These are phyloP conservation scores for Nyctalus aviator DNA, from an alignment of 2,797 vertebrate genomes.

Conservation along the genomic window DNA sequence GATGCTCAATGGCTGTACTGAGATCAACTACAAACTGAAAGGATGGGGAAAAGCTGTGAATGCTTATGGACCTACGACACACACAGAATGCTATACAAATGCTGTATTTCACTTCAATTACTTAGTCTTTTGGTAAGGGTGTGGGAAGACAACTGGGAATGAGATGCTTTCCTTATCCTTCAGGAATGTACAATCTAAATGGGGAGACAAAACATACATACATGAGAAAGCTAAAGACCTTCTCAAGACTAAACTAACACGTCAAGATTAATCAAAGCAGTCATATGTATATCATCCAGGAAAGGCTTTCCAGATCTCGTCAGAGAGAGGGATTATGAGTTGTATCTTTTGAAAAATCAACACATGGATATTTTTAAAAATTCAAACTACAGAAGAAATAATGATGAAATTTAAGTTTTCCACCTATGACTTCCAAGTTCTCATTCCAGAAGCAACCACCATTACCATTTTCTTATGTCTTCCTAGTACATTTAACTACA, in stretches of 20 bases:
- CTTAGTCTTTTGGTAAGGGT: not conserved
- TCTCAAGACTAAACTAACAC: constrained; percentile 41
- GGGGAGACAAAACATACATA: constrained; percentile 45
- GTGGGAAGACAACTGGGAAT: constrained; percentile 27
- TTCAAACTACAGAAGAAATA: constrained; percentile 12
- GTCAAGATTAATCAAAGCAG: not conserved
- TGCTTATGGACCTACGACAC: not conserved
- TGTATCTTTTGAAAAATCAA: constrained; percentile 49
- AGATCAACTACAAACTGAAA: not conserved
- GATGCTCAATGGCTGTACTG: not conserved
- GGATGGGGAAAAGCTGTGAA: not conserved
- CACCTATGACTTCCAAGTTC: not conserved
- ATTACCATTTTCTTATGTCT: constrained; percentile 17
- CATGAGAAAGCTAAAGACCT: constrained; percentile 44
- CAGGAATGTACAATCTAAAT: constrained; percentile 43
- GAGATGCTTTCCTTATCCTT: constrained; percentile 56
- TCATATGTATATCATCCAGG: not conserved
- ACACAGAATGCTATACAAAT: not conserved
- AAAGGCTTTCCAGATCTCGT: constrained; percentile 30
- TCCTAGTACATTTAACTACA: constrained; percentile 25
- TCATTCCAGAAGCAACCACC: constrained; percentile 44
- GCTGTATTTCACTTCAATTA: constrained; percentile 32
- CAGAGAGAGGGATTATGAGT: not conserved
- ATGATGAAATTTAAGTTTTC: constrained; percentile 58
- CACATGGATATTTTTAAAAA: not conserved